Evolutionary conservation across 64 coral and sea anemone species (phyloP).

Genomic region (Acropora tenuis): DNA sequence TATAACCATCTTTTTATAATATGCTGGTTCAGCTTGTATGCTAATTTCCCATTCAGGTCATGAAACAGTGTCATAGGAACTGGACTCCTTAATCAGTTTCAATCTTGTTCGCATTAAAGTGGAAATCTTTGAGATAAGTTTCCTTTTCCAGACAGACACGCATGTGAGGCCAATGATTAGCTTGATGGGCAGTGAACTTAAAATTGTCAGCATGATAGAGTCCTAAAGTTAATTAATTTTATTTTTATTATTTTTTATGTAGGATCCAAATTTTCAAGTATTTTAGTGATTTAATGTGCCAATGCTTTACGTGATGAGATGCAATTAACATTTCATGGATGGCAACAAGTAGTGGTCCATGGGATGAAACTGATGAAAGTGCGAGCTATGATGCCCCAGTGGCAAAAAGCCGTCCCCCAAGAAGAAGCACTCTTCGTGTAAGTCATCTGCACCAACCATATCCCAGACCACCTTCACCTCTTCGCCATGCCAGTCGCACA

Average conservation of each 20-base stretch:
- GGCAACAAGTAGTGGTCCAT: constrained; percentile 92
- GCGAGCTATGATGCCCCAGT: constrained; percentile 71
- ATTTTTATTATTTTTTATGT: neutral
- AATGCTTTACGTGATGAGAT: neutral
- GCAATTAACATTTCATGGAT: constrained; percentile 68
- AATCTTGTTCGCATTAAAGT: no score
- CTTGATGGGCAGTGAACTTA: neutral
- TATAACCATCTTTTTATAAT: no score
- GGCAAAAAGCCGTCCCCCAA: constrained; percentile 61
- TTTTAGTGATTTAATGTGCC: neutral
- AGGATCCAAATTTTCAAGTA: neutral
- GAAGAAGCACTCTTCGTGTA: constrained; percentile 84
- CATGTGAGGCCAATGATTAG: no score
- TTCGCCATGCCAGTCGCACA: constrained; percentile 41
- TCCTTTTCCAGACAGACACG: no score
- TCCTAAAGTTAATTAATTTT: neutral
- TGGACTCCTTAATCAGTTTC: no score
- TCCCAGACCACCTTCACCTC: constrained; percentile 17
- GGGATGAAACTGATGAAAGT: constrained; percentile 93
- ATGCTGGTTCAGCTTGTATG: no score
- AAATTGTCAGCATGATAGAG: neutral
- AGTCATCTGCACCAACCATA: constrained; percentile 66
- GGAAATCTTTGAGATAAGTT: no score
- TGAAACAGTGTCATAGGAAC: no score
- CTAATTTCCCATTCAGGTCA: no score